Evolutionary conservation across 2,888 invertebrate species (phyloP), one percentile per base, ranked within the genome.

Genomic region (Horisme vitalbata): DNA sequence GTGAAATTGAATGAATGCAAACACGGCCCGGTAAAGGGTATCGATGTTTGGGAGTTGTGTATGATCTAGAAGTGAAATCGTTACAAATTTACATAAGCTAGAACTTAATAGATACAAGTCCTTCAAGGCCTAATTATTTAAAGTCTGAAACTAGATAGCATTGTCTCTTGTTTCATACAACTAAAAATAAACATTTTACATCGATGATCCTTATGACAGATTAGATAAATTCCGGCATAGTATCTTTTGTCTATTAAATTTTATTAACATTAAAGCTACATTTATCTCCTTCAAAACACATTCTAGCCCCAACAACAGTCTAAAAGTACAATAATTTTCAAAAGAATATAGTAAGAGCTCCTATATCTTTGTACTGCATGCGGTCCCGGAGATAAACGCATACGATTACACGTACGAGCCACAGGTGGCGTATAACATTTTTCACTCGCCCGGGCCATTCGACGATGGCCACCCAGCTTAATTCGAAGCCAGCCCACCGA

Each of bases 371-470:
- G 79, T 77, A 61, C 65, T 82, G 83, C 83, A 85, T 76, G 75
- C 75, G 72, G 68, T 68, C 69, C 71, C 75, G 63, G 72, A 82
- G 87, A 87, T 88, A 86, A 85, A 83, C 83, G 88, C 89, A 89
- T 88, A 85, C 87, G 86, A 86, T 87, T 83, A 86, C 81, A 71
- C 67, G 66, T 68, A 59, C 68, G 79, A 67, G 76, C 90, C 77
- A 90, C 90, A 90, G 90, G 90, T 90, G 90, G 90, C 79, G 81
- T 65, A 87, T 88, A 83, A 87, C 88, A 89, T 90, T 90, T 90
- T 90, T 90, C 87, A 83, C 72, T 33, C 63, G 72, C 68, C 65
- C 75, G 74, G 76, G 68, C 73, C 74, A 72, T 68, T 66, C 49
- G 72, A 63, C 67, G 64, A 70, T 63, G 58, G 68, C 63, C 64